Evolutionary conservation across 2,113 vertebrate genomes (phyloP).

Genomic region (Chloropsis hardwickii): DNA sequence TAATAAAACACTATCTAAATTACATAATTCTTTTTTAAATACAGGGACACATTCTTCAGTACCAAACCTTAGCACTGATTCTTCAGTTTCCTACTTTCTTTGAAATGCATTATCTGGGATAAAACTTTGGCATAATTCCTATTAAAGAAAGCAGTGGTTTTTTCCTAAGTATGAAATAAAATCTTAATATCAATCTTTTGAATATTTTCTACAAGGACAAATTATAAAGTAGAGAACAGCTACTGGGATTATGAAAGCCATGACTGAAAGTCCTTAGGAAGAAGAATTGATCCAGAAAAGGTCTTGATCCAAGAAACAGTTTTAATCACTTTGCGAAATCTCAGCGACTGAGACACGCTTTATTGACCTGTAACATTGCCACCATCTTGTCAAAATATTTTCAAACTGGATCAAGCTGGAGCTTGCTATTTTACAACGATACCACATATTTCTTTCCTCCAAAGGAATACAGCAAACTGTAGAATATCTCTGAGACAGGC

Average conservation of each 20-base stretch:
- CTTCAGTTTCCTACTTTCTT: neutral
- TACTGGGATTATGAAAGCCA: neutral
- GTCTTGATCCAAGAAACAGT: conserved; percentile 52
- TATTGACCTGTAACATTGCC: conserved; percentile 52
- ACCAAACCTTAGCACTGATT: neutral
- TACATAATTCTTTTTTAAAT: neutral
- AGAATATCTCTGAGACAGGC: conserved; percentile 6
- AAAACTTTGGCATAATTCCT: neutral
- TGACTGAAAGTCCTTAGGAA: conserved; percentile 14
- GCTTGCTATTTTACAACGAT: neutral
- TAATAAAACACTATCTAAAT: neutral
- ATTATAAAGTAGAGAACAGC: neutral
- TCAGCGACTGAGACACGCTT: neutral
- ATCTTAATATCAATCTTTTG: neutral
- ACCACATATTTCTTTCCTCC: conserved; percentile 23
- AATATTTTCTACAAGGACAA: neutral
- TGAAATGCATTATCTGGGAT: neutral
- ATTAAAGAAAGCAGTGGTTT: neutral
- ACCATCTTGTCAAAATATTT: conserved; percentile 61
- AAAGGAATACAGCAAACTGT: conserved; percentile 1
- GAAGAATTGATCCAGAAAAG: conserved; percentile 16
- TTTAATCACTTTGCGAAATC: conserved; percentile 33
- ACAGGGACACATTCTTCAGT: neutral
- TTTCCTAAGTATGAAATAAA: neutral
- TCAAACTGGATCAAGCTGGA: conserved; percentile 39